Percentiles rank a stretch among this genome's conserved stretches.
Conservation (phyloP, 2,888 invertebrate genomes). For the Mamestra brassicae region DNA sequence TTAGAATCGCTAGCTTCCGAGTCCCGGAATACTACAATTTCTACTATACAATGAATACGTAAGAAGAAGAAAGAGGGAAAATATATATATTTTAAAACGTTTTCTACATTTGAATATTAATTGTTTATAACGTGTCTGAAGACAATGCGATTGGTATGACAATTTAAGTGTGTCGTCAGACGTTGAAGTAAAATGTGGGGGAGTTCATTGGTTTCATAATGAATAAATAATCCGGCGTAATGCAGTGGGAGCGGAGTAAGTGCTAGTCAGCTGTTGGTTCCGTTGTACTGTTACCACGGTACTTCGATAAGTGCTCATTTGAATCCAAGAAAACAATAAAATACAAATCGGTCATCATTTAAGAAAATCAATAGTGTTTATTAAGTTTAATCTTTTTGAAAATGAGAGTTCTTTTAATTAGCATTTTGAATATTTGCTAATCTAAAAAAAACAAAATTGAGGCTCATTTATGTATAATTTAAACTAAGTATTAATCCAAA, state of each 20-base stretch:
- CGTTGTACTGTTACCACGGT: not conserved
- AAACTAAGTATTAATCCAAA: not conserved
- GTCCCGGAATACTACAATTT: conserved; percentile 42
- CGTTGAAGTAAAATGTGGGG: conserved; percentile 4
- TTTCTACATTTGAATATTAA: conserved; percentile 17
- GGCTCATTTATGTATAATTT: not conserved
- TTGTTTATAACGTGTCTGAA: conserved; percentile 3
- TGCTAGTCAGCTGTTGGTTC: conserved; percentile 47
- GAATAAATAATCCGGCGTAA: conserved; percentile 54
- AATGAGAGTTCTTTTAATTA: not conserved
- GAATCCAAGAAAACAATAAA: conserved; percentile 5
- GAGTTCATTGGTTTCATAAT: conserved; percentile 46
- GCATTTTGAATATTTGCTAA: not conserved
- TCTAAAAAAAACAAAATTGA: no score
- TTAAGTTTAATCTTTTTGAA: no score
- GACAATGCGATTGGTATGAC: not conserved
- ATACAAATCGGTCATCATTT: not conserved
- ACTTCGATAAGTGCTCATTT: conserved; percentile 25
- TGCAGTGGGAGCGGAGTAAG: conserved; percentile 44
- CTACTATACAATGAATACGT: conserved; percentile 18
- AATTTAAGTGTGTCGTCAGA: conserved; percentile 29
- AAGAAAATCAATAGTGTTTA: no score
- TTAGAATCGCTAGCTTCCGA: conserved; percentile 46
- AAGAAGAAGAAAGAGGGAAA: not conserved
- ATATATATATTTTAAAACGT: not conserved